A percentile compares a stretch with the other conserved stretches of the same genome.
These are phyloP conservation scores for Hedya salicella DNA, from an alignment of 2,888 invertebrate genomes.

Conservation along the genomic window DNA sequence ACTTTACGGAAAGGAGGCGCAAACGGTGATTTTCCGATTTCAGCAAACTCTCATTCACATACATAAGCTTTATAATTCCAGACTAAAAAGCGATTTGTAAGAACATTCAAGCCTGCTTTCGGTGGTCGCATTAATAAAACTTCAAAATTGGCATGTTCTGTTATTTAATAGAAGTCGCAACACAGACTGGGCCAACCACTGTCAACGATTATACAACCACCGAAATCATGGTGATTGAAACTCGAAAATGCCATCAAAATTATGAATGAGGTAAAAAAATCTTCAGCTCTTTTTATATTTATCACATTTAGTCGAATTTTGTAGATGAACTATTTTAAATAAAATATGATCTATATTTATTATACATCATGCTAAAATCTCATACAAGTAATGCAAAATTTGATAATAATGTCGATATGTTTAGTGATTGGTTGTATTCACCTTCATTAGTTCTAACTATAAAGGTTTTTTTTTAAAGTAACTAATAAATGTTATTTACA, in stretches of 20 bases:
- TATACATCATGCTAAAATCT: slow-evolving; percentile 25
- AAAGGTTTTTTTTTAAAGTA: slow-evolving; percentile 14
- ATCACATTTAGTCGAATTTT: slow-evolving; percentile 33
- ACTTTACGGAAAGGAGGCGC: too few relatives aligned
- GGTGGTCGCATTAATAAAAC: too few relatives aligned
- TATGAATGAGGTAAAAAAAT: background rate
- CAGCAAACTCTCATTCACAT: too few relatives aligned
- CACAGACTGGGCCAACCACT: too few relatives aligned
- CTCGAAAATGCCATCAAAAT: too few relatives aligned
- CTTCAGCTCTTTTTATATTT: background rate
- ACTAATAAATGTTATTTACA: slow-evolving; percentile 38
- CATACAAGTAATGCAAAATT: slow-evolving; percentile 18
- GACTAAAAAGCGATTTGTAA: too few relatives aligned
- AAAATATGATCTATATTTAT: slow-evolving; percentile 17
- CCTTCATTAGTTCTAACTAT: background rate
- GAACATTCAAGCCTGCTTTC: too few relatives aligned
- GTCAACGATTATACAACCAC: too few relatives aligned
- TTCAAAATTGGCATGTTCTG: too few relatives aligned
- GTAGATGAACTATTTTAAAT: slow-evolving; percentile 28
- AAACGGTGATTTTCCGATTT: too few relatives aligned
- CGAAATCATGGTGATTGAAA: background rate
- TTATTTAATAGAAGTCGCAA: too few relatives aligned
- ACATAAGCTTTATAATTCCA: too few relatives aligned
- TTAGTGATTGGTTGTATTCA: slow-evolving; percentile 24
- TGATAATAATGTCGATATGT: slow-evolving; percentile 23